A percentile compares a stretch with the other conserved stretches of the same genome.
Conservation (phyloP, 2,797 vertebrate genomes). For the Hydrocynus forskahlii region DNA sequence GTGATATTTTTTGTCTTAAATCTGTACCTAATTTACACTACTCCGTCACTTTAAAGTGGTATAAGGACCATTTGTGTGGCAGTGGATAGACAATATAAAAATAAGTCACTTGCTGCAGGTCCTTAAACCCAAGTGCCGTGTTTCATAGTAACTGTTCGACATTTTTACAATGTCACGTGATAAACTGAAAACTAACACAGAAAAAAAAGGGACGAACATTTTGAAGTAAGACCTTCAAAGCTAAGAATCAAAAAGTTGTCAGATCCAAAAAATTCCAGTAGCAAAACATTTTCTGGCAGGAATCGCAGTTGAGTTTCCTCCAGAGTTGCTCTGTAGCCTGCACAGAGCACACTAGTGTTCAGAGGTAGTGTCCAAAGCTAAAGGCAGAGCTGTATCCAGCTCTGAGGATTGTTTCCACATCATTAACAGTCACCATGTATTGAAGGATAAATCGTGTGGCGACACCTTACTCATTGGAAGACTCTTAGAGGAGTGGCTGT, state of each 20-base stretch:
- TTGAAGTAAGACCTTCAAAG: constrained; percentile 15
- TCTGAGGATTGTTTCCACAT: constrained; percentile 27
- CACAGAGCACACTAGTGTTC: constrained; percentile 69
- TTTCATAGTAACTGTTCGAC: constrained; percentile 17
- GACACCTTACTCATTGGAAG: constrained; percentile 40
- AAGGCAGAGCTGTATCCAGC: constrained; percentile 27
- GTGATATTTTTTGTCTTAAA: not conserved
- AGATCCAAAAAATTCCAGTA: constrained; percentile 2
- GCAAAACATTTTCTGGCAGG: constrained; percentile 4
- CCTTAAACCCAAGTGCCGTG: constrained; percentile 17
- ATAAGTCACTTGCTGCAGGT: not conserved
- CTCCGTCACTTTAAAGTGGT: constrained; percentile 12
- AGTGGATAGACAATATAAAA: not conserved
- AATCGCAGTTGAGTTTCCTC: constrained; percentile 25
- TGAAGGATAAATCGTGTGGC: constrained; percentile 14
- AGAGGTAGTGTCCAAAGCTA: constrained; percentile 74
- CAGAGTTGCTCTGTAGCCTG: constrained; percentile 69
- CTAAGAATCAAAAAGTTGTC: constrained; percentile 15
- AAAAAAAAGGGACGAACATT: not conserved
- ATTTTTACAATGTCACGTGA: constrained; percentile 44
- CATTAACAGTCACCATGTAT: constrained; percentile 19
- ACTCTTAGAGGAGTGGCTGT: constrained; percentile 24
- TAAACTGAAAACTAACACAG: constrained; percentile 21
- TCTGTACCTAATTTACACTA: constrained; percentile 25
- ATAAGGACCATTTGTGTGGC: not conserved